These are phyloP conservation scores for Hycleus cichorii DNA, from an alignment of 1,140 invertebrate species.

Conservation along the genomic window DNA sequence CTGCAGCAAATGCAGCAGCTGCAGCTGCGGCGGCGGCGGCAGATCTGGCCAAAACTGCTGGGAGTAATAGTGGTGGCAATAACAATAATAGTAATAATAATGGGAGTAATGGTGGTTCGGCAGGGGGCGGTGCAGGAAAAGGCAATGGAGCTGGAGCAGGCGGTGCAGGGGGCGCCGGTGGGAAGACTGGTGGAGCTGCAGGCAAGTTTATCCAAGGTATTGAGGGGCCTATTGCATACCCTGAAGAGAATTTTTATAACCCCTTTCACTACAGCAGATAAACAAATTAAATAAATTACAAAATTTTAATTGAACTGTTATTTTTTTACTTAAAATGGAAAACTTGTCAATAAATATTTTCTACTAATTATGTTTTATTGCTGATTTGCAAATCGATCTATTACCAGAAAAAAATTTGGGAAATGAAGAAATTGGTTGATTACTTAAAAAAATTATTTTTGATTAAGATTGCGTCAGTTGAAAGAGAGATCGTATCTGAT, in stretches of 20 bases:
- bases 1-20: conserved; percentile 48
- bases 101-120: conserved; percentile 2
- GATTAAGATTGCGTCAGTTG: too few species aligned
- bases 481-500: too few species aligned
- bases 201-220: conserved; percentile 11
- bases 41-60: conserved; percentile 24
- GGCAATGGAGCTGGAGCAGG: conserved; percentile 6
- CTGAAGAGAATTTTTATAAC: conserved; percentile 18
- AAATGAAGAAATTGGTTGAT: too few species aligned
- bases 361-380: too few species aligned
- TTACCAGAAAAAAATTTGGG: too few species aligned
- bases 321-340: too few species aligned
- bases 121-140: not conserved
- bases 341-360: too few species aligned
- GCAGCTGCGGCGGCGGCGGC: conserved; percentile 47
- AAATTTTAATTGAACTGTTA: not conserved
- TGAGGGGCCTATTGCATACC: conserved; percentile 8
- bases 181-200: conserved; percentile 5
- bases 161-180: conserved; percentile 15
- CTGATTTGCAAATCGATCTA: too few species aligned
- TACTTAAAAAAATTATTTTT: too few species aligned
- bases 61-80: conserved; percentile 16
- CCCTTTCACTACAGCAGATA: conserved; percentile 1
- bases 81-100: not conserved
- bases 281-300: conserved; percentile 2